These are phyloP conservation scores for Tinea trinotella DNA, from an alignment of 2,888 invertebrate genomes.

Conservation along the genomic window DNA sequence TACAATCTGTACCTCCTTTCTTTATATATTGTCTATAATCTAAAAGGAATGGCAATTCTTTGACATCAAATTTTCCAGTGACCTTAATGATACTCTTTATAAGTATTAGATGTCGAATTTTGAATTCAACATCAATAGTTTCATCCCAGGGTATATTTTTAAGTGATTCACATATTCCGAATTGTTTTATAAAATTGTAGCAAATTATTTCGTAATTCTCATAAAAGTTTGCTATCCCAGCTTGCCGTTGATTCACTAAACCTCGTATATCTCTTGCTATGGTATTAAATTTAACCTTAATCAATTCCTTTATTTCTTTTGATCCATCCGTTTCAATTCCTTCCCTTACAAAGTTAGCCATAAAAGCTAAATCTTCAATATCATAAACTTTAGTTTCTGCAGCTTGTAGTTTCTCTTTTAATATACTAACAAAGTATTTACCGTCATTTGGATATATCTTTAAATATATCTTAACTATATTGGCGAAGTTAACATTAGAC, in stretches of 20 bases:
- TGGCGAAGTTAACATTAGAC: background rate
- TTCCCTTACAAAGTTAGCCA: background rate
- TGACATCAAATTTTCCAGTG: background rate
- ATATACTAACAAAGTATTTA: background rate
- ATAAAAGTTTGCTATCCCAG: background rate
- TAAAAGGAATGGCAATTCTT: background rate
- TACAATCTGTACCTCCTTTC: background rate
- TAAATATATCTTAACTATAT: constrained; percentile 2
- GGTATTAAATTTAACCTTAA: background rate
- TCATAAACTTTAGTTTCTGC: background rate
- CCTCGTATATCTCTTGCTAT: background rate
- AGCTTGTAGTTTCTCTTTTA: background rate
- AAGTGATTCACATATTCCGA: background rate
- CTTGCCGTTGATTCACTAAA: background rate
- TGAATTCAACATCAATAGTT: background rate
- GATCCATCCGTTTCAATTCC: background rate
- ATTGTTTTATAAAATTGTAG: background rate
- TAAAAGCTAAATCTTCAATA: background rate
- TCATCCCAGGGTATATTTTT: background rate
- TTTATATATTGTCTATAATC: background rate
- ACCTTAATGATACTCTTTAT: background rate
- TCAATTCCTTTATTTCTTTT: background rate
- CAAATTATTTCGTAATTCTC: background rate
- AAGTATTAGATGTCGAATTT: background rate
- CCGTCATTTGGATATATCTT: background rate